A percentile compares a stretch with the other conserved stretches of the same genome.
These are phyloP conservation scores for Nasonia vitripennis DNA, from an alignment of 1,140 invertebrate genomes.

Conservation along the genomic window DNA sequence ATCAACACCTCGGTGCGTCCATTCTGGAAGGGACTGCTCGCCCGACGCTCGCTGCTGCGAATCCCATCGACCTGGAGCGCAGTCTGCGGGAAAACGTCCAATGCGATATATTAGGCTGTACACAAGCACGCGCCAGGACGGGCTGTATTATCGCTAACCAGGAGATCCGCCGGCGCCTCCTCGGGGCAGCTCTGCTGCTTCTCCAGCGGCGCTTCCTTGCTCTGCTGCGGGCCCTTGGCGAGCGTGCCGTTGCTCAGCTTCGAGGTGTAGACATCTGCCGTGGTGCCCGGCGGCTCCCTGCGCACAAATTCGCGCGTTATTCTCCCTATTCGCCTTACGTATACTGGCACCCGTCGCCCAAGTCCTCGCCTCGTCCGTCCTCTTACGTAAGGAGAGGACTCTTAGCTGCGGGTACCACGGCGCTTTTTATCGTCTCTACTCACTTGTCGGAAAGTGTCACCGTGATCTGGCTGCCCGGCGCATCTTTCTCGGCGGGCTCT, in stretches of 20 bases:
- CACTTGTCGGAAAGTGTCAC: conserved; percentile 71
- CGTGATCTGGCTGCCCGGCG: conserved; percentile 70
- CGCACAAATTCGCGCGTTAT: not conserved
- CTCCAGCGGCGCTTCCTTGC: conserved; percentile 63
- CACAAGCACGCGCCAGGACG: no score
- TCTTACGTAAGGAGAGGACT: conserved; percentile 2
- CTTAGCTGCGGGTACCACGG: no score
- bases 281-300: conserved; percentile 48
- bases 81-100: not conserved
- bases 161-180: conserved; percentile 63
- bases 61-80: conserved; percentile 31
- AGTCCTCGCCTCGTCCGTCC: not conserved
- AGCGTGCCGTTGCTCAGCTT: conserved; percentile 73
- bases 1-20: conserved; percentile 84
- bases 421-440: conserved; percentile 52
- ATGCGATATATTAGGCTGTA: no score
- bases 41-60: conserved; percentile 70
- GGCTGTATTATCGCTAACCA: conserved; percentile 58
- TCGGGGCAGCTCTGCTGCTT: conserved; percentile 69
- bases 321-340: no score
- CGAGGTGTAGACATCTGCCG: conserved; percentile 57
- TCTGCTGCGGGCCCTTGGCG: conserved; percentile 61
- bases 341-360: no score
- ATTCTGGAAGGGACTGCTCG: conserved; percentile 81
- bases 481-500: conserved; percentile 66